Base-by-base conservation (phyloP, 2,797 vertebrate genomes). In the Enteromius fasciolatus region DNA sequence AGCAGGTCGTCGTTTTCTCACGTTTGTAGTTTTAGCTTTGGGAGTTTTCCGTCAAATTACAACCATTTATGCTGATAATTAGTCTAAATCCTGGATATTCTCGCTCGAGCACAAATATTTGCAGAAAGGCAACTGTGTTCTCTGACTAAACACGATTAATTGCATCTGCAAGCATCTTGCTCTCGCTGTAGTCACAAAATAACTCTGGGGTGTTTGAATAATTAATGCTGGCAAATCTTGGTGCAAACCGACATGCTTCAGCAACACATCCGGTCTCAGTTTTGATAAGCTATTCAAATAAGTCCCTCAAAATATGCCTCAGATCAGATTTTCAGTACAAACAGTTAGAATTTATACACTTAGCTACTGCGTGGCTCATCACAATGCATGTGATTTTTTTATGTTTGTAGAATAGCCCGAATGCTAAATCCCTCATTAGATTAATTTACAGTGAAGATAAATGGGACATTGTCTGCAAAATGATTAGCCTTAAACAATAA, bases 191-290 rank as follows among this genome's bases (percentile, higher is more conserved):
- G 80, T 74, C 80, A 69, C 59, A 48, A 82, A 82, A 73, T 46
- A 67, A 78, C 52, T 70, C 75, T 36, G 50, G 68, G 74, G 59
- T 14, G 63, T 78, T 74, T 25, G 64, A 84, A 79, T 83, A 85
- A 81, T 83, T 79, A 81, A 84, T 69, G 77, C 54, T 68, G 84
- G 20, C 44, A 67, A 83, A 57, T 69, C 44, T 48, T 80, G 69
- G 31, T 52, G 59, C 67, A 80, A 83, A 81, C 79, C 83, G 82
- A 83, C 81, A 83, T 44, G 18, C 41, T 48, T 17, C 41, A 48
- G 25, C 31, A 73, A 73, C 33, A 28, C 36, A 75, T 75, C 31
- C 72, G 18, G 59, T 54, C 61, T 82, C 17, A 31, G n/a, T 75
- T 64, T 81, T 63, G 41, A 46, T 73, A 46, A 61, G 39, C 25